Conservation (phyloP, 2,113 vertebrate genomes). For the Perccottus glenii region DNA sequence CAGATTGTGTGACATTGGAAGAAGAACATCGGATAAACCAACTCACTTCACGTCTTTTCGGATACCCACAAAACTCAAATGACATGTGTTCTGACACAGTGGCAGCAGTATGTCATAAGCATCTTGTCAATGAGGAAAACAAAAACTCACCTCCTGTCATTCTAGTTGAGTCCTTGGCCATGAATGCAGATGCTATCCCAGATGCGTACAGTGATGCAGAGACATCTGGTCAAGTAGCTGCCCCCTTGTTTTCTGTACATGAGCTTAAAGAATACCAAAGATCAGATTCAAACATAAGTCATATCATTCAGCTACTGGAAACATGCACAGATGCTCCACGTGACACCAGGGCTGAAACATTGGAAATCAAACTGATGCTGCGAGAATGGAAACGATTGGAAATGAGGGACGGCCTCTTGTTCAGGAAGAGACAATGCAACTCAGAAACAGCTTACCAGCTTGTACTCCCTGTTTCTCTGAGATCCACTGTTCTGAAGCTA, state of each 20-base stretch:
- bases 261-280: background rate
- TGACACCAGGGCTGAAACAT: no score
- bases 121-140: background rate
- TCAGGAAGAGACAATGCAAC: background rate
- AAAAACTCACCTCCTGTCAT: no score
- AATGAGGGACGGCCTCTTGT: background rate
- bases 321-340: no score
- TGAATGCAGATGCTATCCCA: no score
- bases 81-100: no score
- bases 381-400: conserved; percentile 1
- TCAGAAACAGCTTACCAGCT: background rate
- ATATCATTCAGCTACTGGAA: no score
- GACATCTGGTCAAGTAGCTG: background rate
- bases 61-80: background rate
- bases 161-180: no score
- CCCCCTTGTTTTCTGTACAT: background rate
- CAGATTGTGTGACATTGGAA: background rate
- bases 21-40: background rate
- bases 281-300: background rate
- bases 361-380: background rate
- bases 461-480: background rate
- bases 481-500: background rate
- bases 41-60: background rate
- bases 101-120: background rate
- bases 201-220: no score